phyloP scores from a whole-genome alignment of 37 sponge, comb jelly and placozoan species.

The Petrosia ficiformis region DNA sequence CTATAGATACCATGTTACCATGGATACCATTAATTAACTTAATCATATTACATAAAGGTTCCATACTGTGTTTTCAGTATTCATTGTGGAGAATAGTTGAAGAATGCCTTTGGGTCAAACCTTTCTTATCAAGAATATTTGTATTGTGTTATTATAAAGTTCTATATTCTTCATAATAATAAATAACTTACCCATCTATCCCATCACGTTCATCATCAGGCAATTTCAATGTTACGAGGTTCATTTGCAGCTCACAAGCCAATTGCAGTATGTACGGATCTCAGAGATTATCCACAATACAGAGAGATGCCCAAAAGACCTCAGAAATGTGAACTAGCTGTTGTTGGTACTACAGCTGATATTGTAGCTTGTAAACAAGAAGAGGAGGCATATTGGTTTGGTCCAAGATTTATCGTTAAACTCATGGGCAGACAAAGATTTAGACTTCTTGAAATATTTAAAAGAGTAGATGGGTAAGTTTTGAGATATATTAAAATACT shows the following conservation, averaged over 20 bases:
- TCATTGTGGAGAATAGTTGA: too few relatives aligned
- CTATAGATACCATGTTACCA: too few relatives aligned
- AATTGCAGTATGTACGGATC: conserved; percentile 48
- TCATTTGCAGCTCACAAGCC: conserved; percentile 23
- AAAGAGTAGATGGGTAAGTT: conserved; percentile 44
- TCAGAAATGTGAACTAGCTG: conserved; percentile 44
- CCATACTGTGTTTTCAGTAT: too few relatives aligned
- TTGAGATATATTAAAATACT: neutral
- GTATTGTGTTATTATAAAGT: too few relatives aligned
- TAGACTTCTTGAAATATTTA: conserved; percentile 42
- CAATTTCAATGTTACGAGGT: conserved; percentile 43
- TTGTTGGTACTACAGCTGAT: conserved; percentile 70
- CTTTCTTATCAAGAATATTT: too few relatives aligned
- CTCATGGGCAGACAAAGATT: conserved; percentile 61
- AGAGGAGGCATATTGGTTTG: neutral
- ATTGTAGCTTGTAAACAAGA: conserved; percentile 58
- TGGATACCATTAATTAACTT: too few relatives aligned
- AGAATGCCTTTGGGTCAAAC: too few relatives aligned
- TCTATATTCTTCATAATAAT: too few relatives aligned
- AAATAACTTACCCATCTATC: too few relatives aligned
- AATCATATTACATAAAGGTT: too few relatives aligned
- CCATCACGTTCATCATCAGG: too few relatives aligned
- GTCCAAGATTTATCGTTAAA: conserved; percentile 57
- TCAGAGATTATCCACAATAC: conserved; percentile 4
- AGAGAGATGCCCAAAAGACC: neutral